Base-by-base conservation (phyloP, 2,888 invertebrate genomes). In the Lamellibrachia satsuma region DNA sequence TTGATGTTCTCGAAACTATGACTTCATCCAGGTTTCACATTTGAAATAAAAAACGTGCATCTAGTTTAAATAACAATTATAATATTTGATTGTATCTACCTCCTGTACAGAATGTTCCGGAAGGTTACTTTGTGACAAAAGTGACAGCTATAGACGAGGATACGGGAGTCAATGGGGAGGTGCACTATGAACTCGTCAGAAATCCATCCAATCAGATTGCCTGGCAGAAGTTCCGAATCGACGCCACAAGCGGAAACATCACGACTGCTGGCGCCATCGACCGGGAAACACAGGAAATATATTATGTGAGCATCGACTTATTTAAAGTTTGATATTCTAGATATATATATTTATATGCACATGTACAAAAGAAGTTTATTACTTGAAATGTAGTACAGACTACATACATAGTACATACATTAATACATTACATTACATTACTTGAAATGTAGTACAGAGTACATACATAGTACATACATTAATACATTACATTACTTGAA, bases 111-210 rank as follows among this genome's bases (percentile, higher is more conserved):
- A 95, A 95, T 93, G 93, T 94, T 92, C 94, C 94, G 1, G 92
- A 93, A 0, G 95, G 95, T 6, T 93, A 94, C 0, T 91, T 92
- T n/a, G 94, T 96, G 7, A 94, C 95, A 52, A 92, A 93, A 96
- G 98, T 99, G 2, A 97, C 97, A 4, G 98, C 98, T 0, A 97
- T 97, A 0, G 98, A 98, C 96, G 97, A 97, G 0, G 98, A 98
- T 95, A 98, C 98, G 92, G 99, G 99, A 0, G 97, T 97, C 22
- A 99, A 99, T 97, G 99, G 98, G 0, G 98, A 98, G n/a, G 98
- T 99, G 8, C 97, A 98, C 51, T 99, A 98, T 97, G 98, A 98
- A 92, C 97, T 98, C 90, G 97, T 98, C 0, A 93, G 97, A n/a
- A 98, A 98, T 97, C 94, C 94, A 92, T 93, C 94, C 22, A 93